Base-by-base conservation (phyloP, 2,797 vertebrate genomes). In the Anabas testudineus region DNA sequence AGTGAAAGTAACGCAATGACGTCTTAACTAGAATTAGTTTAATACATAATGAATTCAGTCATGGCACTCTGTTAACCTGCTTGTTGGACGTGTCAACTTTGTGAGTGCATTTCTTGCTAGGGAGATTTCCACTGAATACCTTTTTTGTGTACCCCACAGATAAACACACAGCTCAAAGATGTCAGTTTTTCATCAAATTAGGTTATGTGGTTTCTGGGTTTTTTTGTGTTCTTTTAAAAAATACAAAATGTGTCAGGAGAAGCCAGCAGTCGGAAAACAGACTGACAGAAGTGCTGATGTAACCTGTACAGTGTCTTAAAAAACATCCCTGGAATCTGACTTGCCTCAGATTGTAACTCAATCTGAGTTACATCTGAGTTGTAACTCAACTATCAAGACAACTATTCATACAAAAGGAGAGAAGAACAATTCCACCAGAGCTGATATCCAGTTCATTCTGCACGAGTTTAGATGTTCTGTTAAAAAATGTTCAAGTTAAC, bases 141-240 rank as follows among this genome's bases (percentile, higher is more conserved):
- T 18, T 21, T 49, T 45, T 13, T 36, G 34, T 54, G 54, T 3
- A 55, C 36, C 57, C 10, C n/a, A 34, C 13, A 67, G 18, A 63
- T 15, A 22, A 47, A 37, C 13, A 36, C 56, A 51, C 30, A 52
- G 26, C 36, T 16, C 5, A 14, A 45, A 43, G 37, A 32, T 16
- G 10, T 12, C 10, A 54, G 19, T 49, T 49, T 41, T 39, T 34
- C 24, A 34, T 43, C 14, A 51, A 19, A 53, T 5, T 12, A 26
- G 7, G 13, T 34, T 22, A 9, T 28, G 13, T 22, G 18, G 5
- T n/a, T 10, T 10, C 10, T 55, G 32, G 22, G 15, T 7, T 30
- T 7, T 37, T 45, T n/a, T 15, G 14, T n/a, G n/a, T 63, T 42
- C 19, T 37, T 47, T 7, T 41, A 18, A 46, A 26, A 46, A 21